Conservation (phyloP, 1,140 invertebrate genomes). For the Drosophila sproati region DNA sequence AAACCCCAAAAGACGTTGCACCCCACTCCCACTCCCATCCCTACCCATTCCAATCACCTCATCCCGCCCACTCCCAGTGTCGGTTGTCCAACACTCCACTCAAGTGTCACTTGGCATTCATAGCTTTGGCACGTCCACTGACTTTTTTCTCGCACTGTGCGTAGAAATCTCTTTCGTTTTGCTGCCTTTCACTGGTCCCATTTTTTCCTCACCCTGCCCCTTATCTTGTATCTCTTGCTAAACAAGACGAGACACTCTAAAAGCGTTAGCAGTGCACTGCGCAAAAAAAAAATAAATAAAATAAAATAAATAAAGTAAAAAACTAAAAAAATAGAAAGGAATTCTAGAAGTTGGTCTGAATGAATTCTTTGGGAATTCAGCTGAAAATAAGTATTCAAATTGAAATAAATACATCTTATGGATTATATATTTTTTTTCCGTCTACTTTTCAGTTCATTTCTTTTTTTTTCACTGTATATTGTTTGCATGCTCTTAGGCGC, state of each 20-base stretch:
- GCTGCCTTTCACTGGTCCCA: background rate
- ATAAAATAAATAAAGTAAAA: background rate
- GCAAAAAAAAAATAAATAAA: background rate
- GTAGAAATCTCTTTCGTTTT: slow-evolving; percentile 31
- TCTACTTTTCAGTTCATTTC: too few relatives aligned
- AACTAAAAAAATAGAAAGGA: background rate
- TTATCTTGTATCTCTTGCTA: slow-evolving; percentile 17
- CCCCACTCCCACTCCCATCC: background rate
- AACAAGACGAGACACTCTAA: slow-evolving; percentile 45
- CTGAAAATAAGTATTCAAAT: background rate
- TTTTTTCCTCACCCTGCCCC: background rate
- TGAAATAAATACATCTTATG: background rate
- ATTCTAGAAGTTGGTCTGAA: background rate
- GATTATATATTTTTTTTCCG: background rate
- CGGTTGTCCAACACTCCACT: slow-evolving; percentile 44
- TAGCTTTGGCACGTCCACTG: slow-evolving; percentile 53
- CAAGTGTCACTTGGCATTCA: slow-evolving; percentile 59
- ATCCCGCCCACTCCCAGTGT: background rate
- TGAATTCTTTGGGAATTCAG: background rate
- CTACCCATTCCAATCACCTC: background rate
- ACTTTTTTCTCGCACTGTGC: slow-evolving; percentile 53
- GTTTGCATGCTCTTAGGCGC: slow-evolving; percentile 46
- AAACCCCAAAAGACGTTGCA: slow-evolving; percentile 4
- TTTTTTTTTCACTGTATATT: slow-evolving; percentile 20
- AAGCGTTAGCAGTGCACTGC: slow-evolving; percentile 31